Percentiles rank a stretch among this genome's conserved stretches.
Evolutionary conservation across 2,113 vertebrate species (phyloP).

Genomic region (Microcebus ravelobensis): DNA sequence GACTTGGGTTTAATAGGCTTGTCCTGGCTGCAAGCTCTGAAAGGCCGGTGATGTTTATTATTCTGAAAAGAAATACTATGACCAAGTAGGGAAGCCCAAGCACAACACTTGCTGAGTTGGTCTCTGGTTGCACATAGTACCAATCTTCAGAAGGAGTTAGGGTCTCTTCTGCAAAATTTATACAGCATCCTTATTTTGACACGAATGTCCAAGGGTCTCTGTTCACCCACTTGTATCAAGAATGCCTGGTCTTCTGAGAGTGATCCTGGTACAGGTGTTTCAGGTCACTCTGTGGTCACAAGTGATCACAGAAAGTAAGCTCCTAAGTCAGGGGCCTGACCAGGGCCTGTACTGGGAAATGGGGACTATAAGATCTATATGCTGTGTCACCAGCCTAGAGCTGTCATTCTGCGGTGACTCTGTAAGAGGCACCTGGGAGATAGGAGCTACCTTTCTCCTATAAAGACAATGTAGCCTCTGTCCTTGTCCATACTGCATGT

Average conservation of each 20-base stretch:
- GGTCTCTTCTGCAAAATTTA: not conserved
- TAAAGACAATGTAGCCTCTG: not conserved
- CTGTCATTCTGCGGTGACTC: not conserved
- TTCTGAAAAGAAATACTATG: not conserved
- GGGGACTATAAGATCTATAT: not conserved
- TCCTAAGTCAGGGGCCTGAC: not conserved
- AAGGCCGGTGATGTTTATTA: not conserved
- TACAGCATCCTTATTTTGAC: not conserved
- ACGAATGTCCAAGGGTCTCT: not conserved
- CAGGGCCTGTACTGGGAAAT: not conserved
- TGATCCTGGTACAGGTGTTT: not conserved
- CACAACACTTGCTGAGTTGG: not conserved
- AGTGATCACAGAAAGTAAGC: not conserved
- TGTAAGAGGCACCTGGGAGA: not conserved
- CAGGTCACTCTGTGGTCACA: not conserved
- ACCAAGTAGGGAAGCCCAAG: not conserved
- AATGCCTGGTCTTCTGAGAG: not conserved
- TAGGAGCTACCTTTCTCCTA: not conserved
- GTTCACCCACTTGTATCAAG: not conserved
- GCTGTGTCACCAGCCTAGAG: not conserved
- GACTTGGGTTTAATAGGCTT: not conserved
- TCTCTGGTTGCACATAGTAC: not conserved
- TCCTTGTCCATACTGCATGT: not conserved
- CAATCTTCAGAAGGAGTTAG: not conserved
- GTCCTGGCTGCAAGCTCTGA: not conserved